Evolutionary conservation across 2,888 invertebrate species (phyloP).

Genomic region (Hypolimnas misippus): DNA sequence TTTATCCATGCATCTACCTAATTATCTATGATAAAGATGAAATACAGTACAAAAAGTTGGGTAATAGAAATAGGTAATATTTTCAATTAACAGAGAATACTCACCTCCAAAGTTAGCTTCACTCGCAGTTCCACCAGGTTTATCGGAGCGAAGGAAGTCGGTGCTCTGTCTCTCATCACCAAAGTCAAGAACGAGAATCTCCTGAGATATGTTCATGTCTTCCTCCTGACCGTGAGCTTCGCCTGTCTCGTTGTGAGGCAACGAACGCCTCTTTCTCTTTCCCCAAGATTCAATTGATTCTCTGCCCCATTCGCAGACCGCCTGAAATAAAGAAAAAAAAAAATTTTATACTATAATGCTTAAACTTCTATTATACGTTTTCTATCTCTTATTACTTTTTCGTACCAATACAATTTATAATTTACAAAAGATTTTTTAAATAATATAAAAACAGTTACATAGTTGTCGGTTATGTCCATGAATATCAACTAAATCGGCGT

Average conservation of each 20-base stretch:
- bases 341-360: no score
- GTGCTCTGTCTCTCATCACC: slow-evolving; percentile 93
- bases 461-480: slow-evolving; percentile 8
- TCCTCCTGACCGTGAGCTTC: slow-evolving; percentile 87
- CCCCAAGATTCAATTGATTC: slow-evolving; percentile 96
- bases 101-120: slow-evolving; percentile 90
- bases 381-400: no score
- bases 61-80: no score
- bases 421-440: slow-evolving; percentile 11
- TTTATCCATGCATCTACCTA: no score
- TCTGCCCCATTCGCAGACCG: slow-evolving; percentile 95
- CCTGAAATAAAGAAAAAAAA: slow-evolving; percentile 77
- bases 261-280: slow-evolving; percentile 90
- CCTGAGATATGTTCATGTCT: slow-evolving; percentile 97
- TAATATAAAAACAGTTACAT: neutral
- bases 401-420: slow-evolving; percentile 2
- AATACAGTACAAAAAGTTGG: no score
- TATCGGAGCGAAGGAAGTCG: slow-evolving; percentile 90
- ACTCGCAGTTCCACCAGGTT: slow-evolving; percentile 85
- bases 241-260: slow-evolving; percentile 83
- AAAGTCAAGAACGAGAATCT: slow-evolving; percentile 96
- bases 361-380: no score
- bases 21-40: no score
- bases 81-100: neutral
- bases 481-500: slow-evolving; percentile 21